Percentiles rank a stretch among this genome's conserved stretches.
phyloP scores from a whole-genome alignment of 2,888 invertebrate species.

The Teleogryllus oceanicus region DNA sequence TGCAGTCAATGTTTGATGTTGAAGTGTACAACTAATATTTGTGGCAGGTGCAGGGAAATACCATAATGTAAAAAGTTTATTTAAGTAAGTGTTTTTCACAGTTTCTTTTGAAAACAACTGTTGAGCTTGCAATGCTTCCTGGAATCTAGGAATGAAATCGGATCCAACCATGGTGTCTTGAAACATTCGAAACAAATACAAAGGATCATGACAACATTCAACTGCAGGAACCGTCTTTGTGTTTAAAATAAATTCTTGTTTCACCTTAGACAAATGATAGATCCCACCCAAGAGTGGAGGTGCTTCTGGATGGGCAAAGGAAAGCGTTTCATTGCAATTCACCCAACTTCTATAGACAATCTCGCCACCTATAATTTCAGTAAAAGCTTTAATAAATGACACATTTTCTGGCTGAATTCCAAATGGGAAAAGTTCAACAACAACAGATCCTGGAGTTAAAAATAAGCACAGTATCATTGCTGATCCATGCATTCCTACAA shows the following conservation, averaged over 20 bases:
- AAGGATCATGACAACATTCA: constrained; percentile 50
- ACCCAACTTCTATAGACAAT: constrained; percentile 48
- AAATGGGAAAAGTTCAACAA: constrained; percentile 53
- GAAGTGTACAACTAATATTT: constrained; percentile 33
- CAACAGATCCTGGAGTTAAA: constrained; percentile 44
- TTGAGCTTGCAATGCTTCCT: constrained; percentile 28
- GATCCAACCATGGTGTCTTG: constrained; percentile 51
- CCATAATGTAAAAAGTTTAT: constrained; percentile 32
- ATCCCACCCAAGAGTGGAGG: constrained; percentile 47
- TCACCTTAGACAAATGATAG: constrained; percentile 43
- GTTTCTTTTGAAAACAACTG: constrained; percentile 20
- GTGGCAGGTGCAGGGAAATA: constrained; percentile 36
- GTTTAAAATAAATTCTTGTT: constrained; percentile 44
- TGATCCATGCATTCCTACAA: constrained; percentile 46
- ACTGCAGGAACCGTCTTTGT: constrained; percentile 46
- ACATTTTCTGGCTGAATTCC: constrained; percentile 48
- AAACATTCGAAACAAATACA: constrained; percentile 52
- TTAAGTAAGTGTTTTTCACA: constrained; percentile 11
- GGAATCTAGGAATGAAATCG: constrained; percentile 31
- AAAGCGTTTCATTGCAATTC: constrained; percentile 44
- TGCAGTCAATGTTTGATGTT: constrained; percentile 22
- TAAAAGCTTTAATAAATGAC: constrained; percentile 49
- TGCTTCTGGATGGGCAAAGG: constrained; percentile 45
- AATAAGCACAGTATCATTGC: constrained; percentile 48
- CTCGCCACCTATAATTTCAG: constrained; percentile 43